A percentile compares a stretch with the other conserved stretches of the same genome.
phyloP scores from a whole-genome alignment of 2,888 invertebrate species.

The Herminia tarsipennalis region DNA sequence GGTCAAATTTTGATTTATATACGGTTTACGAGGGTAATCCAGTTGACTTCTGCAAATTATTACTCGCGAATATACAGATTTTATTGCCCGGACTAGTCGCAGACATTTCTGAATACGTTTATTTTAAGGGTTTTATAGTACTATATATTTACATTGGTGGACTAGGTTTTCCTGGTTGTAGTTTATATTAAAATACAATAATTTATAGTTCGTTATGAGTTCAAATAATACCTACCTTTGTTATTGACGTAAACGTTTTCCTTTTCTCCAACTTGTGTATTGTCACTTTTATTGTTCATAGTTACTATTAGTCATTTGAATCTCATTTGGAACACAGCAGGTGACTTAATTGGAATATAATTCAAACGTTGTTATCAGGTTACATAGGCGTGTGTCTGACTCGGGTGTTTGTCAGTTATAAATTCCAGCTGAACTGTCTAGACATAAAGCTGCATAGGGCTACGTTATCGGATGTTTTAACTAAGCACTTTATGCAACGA shows the following conservation, averaged over 20 bases:
- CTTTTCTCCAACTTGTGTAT: slow-evolving; percentile 12
- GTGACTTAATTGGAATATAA: neutral
- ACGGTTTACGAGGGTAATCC: slow-evolving; percentile 37
- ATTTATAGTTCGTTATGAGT: neutral
- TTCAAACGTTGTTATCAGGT: slow-evolving; percentile 17
- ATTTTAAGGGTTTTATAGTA: slow-evolving; percentile 5
- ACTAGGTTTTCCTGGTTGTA: too few species aligned
- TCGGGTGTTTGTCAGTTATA: slow-evolving; percentile 30
- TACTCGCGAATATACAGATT: slow-evolving; percentile 14
- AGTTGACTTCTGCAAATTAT: slow-evolving; percentile 35
- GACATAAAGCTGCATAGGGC: slow-evolving; percentile 30
- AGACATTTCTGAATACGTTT: slow-evolving; percentile 3
- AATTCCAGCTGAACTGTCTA: slow-evolving; percentile 39
- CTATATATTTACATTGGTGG: neutral
- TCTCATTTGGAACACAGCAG: neutral
- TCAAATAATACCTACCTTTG: slow-evolving; percentile 32
- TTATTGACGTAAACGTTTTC: slow-evolving; percentile 27
- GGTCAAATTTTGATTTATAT: slow-evolving; percentile 43
- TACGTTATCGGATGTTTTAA: neutral
- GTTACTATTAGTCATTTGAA: slow-evolving; percentile 8
- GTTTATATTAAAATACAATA: neutral
- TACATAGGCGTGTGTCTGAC: slow-evolving; percentile 31
- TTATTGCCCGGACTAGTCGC: slow-evolving; percentile 18
- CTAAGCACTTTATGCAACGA: too few species aligned
- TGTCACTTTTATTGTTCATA: slow-evolving; percentile 10